Conservation (phyloP, 2,113 vertebrate genomes). For the Eolophus roseicapilla region DNA sequence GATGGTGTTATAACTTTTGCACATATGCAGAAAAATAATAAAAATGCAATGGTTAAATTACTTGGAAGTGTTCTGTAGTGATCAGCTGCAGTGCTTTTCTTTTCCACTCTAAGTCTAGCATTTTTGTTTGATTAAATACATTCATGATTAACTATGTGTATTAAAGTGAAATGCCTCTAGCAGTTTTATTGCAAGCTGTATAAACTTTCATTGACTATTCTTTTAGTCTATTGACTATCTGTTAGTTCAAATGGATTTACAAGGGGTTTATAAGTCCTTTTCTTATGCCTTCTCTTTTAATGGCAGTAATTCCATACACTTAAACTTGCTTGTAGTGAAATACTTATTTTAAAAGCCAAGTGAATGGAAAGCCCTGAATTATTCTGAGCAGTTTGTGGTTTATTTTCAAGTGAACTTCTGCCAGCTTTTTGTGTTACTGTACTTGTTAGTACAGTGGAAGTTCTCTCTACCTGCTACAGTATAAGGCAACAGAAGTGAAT, state of each 20-base stretch:
- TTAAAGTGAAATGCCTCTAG: neutral
- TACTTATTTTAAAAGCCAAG: neutral
- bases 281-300: neutral
- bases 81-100: neutral
- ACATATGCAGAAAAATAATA: neutral
- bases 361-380: neutral
- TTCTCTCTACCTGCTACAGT: neutral
- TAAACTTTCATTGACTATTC: neutral
- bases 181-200: neutral
- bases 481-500: neutral
- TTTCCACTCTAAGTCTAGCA: neutral
- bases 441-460: neutral
- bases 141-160: neutral
- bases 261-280: neutral
- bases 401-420: neutral
- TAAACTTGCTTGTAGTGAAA: neutral
- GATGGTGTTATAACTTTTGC: neutral
- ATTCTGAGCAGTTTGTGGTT: neutral
- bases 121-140: neutral
- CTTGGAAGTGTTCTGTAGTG: neutral
- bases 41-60: neutral
- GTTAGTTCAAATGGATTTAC: neutral
- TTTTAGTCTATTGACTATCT: neutral
- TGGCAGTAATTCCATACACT: neutral
- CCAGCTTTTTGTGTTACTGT: neutral